These are phyloP conservation scores for Serripes groenlandicus DNA, from an alignment of 2,888 invertebrate species.

Conservation along the genomic window DNA sequence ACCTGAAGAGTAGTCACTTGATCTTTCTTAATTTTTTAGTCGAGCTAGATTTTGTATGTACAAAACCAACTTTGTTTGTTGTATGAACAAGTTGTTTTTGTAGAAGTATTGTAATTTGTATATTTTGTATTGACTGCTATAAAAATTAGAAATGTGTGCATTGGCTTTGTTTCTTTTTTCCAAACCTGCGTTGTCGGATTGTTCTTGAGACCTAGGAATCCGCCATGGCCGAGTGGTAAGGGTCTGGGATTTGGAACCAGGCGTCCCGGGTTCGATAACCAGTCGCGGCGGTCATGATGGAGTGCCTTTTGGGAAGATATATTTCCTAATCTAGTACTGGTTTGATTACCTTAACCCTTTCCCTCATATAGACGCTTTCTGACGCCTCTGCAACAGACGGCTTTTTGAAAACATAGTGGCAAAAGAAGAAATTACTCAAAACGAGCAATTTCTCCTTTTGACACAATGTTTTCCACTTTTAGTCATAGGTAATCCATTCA, in stretches of 20 bases:
- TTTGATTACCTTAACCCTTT: too few species aligned
- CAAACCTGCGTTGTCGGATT: too few species aligned
- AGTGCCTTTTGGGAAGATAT: too few species aligned
- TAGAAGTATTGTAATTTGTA: slow-evolving; percentile 56
- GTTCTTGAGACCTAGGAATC: too few species aligned
- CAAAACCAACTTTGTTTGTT: slow-evolving; percentile 2
- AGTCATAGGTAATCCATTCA: too few species aligned
- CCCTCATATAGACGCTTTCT: too few species aligned
- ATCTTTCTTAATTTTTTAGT: not conserved
- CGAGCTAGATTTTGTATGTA: slow-evolving; percentile 22
- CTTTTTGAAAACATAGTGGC: not conserved
- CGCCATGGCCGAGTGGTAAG: too few species aligned
- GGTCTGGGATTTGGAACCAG: too few species aligned
- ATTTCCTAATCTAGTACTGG: too few species aligned
- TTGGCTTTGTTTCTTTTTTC: not conserved
- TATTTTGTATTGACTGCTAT: slow-evolving; percentile 52
- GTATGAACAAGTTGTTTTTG: slow-evolving; percentile 36
- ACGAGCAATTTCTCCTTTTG: not conserved
- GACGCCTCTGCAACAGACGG: too few species aligned
- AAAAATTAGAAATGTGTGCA: slow-evolving; percentile 21
- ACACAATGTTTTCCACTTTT: not conserved
- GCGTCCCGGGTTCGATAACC: too few species aligned
- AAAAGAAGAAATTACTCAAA: not conserved
- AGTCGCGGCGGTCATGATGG: too few species aligned
- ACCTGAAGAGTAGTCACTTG: not conserved